phyloP scores from a whole-genome alignment of 2,113 vertebrate species.

The Isichthys henryi region DNA sequence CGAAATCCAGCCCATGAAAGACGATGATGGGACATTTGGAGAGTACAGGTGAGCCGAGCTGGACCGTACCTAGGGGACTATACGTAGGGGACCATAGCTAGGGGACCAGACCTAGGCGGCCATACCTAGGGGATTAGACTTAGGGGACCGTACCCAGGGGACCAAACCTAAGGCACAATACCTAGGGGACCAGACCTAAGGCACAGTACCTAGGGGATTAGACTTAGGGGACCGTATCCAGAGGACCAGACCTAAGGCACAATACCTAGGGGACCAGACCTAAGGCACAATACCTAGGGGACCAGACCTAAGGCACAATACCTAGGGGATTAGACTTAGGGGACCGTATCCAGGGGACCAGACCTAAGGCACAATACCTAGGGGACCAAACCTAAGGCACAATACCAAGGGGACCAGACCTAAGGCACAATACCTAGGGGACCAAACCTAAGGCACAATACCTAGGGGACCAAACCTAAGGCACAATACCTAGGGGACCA shows the following conservation, averaged over 20 bases:
- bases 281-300: background rate
- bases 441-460: too few species aligned
- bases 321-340: background rate
- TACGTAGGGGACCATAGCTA: background rate
- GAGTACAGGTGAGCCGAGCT: conserved; percentile 85
- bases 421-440: too few species aligned
- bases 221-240: background rate
- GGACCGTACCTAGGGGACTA: background rate
- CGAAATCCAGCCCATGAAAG: conserved; percentile 97
- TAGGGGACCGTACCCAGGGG: background rate
- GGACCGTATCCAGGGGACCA: too few species aligned
- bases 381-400: background rate
- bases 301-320: background rate
- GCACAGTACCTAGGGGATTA: background rate
- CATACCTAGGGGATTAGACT: background rate
- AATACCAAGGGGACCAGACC: background rate
- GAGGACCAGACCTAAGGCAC: background rate
- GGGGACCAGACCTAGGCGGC: background rate
- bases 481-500: too few species aligned
- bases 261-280: background rate
- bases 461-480: too few species aligned
- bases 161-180: background rate
- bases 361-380: too few species aligned
- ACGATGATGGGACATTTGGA: conserved; percentile 94
- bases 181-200: background rate